A percentile compares a stretch with the other conserved stretches of the same genome.
phyloP scores from a whole-genome alignment of 2,888 invertebrate species.

The Nomada flava region DNA sequence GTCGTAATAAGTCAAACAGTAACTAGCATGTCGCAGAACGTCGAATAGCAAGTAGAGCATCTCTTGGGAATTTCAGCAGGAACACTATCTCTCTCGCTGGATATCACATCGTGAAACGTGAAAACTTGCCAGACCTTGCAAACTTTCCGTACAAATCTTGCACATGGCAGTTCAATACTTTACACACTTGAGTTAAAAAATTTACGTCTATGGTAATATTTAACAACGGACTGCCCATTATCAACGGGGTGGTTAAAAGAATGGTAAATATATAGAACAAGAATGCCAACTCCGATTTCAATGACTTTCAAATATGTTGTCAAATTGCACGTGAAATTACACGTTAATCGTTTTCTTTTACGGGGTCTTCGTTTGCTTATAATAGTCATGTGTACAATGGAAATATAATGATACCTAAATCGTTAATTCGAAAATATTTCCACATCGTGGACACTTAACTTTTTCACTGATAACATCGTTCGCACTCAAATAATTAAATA shows the following conservation, averaged over 20 bases:
- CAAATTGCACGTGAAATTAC: too few species aligned
- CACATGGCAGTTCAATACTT: background rate
- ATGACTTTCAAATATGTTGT: too few species aligned
- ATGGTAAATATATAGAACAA: background rate
- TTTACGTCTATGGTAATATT: background rate
- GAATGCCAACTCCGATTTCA: too few species aligned
- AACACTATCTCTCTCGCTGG: slow-evolving; percentile 3
- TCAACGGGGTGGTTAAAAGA: background rate
- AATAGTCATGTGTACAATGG: too few species aligned
- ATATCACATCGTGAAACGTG: slow-evolving; percentile 6
- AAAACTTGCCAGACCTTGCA: slow-evolving; percentile 13
- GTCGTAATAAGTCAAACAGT: slow-evolving; percentile 28
- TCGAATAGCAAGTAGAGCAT: slow-evolving; percentile 23
- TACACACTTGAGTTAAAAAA: background rate
- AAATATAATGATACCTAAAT: too few species aligned
- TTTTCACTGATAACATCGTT: too few species aligned
- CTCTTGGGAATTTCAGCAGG: slow-evolving; percentile 6
- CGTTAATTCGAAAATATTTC: too few species aligned
- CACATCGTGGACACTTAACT: too few species aligned
- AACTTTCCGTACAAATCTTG: slow-evolving; percentile 4
- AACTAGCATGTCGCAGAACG: slow-evolving; percentile 8
- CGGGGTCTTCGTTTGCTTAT: too few species aligned
- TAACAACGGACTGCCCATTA: too few species aligned
- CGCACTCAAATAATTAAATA: too few species aligned
- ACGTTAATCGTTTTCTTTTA: too few species aligned